phyloP scores from a whole-genome alignment of 2,888 invertebrate genomes.

The Calameuta pallipes region DNA sequence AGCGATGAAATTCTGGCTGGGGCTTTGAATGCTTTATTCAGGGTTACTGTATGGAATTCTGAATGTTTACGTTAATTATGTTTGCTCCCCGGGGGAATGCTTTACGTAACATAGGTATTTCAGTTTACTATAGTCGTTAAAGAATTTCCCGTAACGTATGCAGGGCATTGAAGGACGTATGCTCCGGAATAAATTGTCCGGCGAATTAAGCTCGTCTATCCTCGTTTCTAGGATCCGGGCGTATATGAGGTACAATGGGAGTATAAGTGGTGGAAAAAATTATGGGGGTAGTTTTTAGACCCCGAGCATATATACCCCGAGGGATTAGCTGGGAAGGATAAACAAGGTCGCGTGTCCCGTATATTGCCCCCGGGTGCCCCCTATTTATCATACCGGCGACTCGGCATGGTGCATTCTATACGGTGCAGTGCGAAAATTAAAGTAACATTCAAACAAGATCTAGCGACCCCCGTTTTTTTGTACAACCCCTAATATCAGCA shows the following conservation, averaged over 20 bases:
- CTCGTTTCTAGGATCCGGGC: background rate
- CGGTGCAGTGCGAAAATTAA: background rate
- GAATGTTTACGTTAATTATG: background rate
- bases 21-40: background rate
- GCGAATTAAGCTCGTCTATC: background rate
- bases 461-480: background rate
- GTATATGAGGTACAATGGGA: background rate
- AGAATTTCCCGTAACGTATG: background rate
- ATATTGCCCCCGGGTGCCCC: conserved; percentile 23
- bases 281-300: conserved; percentile 18
- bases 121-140: background rate
- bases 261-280: conserved; percentile 15
- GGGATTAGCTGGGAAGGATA: conserved; percentile 35
- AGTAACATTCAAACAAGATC: background rate
- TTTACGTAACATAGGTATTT: background rate
- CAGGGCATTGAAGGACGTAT: conserved; percentile 3
- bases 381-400: conserved; percentile 22
- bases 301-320: conserved; percentile 11
- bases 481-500: background rate
- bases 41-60: background rate
- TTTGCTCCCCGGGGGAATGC: background rate
- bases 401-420: background rate
- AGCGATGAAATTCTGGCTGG: background rate
- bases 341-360: conserved; percentile 49
- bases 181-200: conserved; percentile 4